Conservation (phyloP, 2,113 vertebrate genomes). For the Macrotis lagotis region DNA sequence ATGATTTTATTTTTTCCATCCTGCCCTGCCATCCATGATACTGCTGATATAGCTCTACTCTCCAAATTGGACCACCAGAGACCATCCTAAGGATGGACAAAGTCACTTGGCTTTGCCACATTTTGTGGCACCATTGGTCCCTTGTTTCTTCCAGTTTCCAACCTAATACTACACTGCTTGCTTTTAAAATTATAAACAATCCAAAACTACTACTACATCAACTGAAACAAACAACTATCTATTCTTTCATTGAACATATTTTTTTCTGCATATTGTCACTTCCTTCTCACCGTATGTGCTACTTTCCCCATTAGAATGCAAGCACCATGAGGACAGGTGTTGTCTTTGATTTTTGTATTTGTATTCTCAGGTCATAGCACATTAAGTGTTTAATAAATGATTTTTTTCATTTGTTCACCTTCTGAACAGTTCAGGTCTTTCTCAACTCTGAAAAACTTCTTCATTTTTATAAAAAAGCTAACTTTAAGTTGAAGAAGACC, state of each 20-base stretch:
- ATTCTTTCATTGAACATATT: not conserved
- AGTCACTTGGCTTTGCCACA: not conserved
- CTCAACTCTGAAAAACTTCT: not conserved
- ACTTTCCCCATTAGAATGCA: not conserved
- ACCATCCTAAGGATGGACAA: not conserved
- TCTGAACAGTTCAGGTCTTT: not conserved
- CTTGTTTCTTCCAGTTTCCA: not conserved
- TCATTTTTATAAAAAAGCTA: not conserved
- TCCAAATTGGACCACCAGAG: not conserved
- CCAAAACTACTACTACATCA: not conserved
- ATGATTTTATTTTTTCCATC: not conserved
- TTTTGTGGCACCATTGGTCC: not conserved
- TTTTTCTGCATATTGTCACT: not conserved
- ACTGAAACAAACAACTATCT: not conserved
- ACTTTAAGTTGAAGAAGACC: not conserved
- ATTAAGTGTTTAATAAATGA: not conserved
- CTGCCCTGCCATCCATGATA: no score
- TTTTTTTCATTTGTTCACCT: not conserved
- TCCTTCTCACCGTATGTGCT: not conserved
- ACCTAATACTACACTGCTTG: not conserved
- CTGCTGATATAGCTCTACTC: not conserved
- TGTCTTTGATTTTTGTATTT: not conserved
- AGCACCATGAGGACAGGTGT: not conserved
- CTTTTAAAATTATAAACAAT: not conserved
- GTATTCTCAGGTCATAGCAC: not conserved